phyloP scores from a whole-genome alignment of 1,140 invertebrate species.

The Orius laevigatus region DNA sequence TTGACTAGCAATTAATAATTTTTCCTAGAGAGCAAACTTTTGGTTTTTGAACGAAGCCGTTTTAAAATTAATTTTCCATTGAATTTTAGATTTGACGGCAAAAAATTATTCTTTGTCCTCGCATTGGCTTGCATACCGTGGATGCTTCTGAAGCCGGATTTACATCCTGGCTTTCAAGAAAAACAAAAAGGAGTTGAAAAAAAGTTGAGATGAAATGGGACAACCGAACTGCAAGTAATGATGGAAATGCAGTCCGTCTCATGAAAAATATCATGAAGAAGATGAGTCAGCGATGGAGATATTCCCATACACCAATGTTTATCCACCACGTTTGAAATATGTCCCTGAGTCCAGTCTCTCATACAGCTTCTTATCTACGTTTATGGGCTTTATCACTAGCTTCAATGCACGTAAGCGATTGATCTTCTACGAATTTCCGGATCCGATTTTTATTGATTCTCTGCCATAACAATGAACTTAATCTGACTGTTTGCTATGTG shows the following conservation, averaged over 20 bases:
- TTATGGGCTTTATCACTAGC: constrained; percentile 60
- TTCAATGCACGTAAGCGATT: constrained; percentile 47
- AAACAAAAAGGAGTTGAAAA: constrained; percentile 2
- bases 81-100: constrained; percentile 20
- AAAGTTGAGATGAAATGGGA: too few species aligned
- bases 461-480: constrained; percentile 46
- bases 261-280: constrained; percentile 24
- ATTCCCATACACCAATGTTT: constrained; percentile 47
- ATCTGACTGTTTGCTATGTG: too few species aligned
- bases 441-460: constrained; percentile 12
- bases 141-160: constrained; percentile 84
- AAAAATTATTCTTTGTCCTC: constrained; percentile 42
- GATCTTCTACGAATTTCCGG: background rate
- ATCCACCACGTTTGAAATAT: constrained; percentile 66
- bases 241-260: constrained; percentile 11
- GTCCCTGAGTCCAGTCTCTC: constrained; percentile 54
- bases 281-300: constrained; percentile 41
- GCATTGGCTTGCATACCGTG: constrained; percentile 76
- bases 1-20: background rate
- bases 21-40: background rate
- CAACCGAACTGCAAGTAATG: constrained; percentile 19
- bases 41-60: background rate
- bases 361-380: constrained; percentile 59
- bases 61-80: background rate
- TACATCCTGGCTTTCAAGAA: constrained; percentile 26